Evolutionary conservation across 2,888 invertebrate genomes (phyloP).

Genomic region (Sepioteuthis lessoniana): DNA sequence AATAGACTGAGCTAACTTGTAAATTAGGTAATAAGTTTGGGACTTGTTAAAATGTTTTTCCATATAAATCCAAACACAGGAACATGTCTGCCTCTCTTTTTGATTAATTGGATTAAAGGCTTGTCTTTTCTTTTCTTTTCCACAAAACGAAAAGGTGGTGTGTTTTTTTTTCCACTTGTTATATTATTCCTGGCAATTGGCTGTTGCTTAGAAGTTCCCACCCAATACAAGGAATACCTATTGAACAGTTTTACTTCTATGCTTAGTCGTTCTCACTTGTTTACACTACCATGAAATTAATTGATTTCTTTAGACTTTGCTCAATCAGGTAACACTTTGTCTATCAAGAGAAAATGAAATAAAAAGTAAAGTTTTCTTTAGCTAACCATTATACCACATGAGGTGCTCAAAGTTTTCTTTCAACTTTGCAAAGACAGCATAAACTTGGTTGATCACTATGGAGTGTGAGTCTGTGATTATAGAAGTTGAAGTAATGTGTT

Average conservation of each 20-base stretch:
- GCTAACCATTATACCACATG: too few species aligned
- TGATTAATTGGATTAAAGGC: neutral
- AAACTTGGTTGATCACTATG: neutral
- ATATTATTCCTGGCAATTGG: neutral
- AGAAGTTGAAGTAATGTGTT: neutral
- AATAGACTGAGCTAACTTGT: neutral
- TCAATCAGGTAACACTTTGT: constrained; percentile 17
- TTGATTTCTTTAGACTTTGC: neutral
- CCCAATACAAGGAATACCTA: neutral
- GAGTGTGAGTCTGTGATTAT: neutral
- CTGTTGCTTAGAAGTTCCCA: neutral
- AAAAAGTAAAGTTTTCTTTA: neutral
- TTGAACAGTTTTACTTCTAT: neutral
- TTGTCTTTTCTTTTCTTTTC: neutral
- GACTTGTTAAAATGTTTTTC: neutral
- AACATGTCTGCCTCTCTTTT: neutral
- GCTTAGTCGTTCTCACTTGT: neutral
- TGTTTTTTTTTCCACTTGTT: neutral
- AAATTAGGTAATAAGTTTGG: constrained; percentile 20
- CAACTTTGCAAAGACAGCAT: too few species aligned
- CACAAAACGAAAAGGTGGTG: neutral
- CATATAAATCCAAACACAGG: neutral
- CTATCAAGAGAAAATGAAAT: constrained; percentile 17
- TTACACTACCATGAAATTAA: neutral
- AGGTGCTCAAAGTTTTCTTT: too few species aligned